Evolutionary conservation across 1,140 invertebrate genomes (phyloP).

Genomic region (Melanaphis sacchari): DNA sequence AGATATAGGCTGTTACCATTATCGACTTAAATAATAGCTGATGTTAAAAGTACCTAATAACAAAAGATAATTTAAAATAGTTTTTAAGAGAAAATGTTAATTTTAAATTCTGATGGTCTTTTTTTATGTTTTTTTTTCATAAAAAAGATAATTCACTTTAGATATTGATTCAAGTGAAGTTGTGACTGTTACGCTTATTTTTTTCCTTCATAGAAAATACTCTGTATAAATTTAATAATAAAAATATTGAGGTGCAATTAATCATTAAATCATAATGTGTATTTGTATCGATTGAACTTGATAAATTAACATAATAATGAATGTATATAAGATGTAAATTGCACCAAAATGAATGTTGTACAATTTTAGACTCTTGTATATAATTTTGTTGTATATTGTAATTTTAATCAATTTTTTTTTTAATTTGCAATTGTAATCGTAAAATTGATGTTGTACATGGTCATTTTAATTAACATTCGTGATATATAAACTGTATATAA

Average conservation of each 20-base stretch:
- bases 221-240: conserved; percentile 56
- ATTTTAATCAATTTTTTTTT: conserved; percentile 50
- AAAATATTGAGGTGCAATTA: conserved; percentile 52
- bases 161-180: conserved; percentile 41
- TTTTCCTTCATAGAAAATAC: conserved; percentile 56
- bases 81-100: conserved; percentile 18
- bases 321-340: conserved; percentile 37
- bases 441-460: conserved; percentile 54
- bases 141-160: conserved; percentile 40
- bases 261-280: neutral
- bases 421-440: conserved; percentile 51
- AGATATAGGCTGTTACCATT: conserved; percentile 56
- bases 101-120: conserved; percentile 10
- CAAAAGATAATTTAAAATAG: conserved; percentile 44
- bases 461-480: conserved; percentile 55
- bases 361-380: conserved; percentile 50
- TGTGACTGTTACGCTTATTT: conserved; percentile 57
- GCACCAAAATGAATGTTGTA: conserved; percentile 54
- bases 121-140: conserved; percentile 22
- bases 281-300: conserved; percentile 11
- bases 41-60: neutral
- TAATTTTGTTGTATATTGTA: conserved; percentile 50
- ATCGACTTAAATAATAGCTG: conserved; percentile 52
- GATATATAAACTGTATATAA: conserved; percentile 55
- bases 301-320: conserved; percentile 31